Evolutionary conservation across 2,113 vertebrate genomes (phyloP).

Genomic region (Pseudois nayaur): DNA sequence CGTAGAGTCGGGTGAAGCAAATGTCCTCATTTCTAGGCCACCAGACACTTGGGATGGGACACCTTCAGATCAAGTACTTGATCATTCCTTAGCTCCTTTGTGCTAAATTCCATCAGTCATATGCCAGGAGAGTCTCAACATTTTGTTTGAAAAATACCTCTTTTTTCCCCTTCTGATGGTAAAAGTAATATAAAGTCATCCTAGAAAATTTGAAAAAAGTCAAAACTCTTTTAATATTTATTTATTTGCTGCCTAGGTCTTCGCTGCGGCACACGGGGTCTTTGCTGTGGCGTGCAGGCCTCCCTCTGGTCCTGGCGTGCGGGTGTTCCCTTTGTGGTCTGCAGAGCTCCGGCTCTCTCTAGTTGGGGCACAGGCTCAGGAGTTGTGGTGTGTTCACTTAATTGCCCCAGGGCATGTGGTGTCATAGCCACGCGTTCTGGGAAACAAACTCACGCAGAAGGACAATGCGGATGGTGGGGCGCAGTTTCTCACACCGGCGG

Average conservation of each 20-base stretch:
- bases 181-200: background rate
- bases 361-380: fast-evolving
- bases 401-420: background rate
- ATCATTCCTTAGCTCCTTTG: background rate
- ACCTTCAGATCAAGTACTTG: background rate
- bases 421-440: fast-evolving
- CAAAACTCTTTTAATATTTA: background rate
- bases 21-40: background rate
- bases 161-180: background rate
- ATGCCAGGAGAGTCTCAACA: background rate
- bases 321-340: background rate
- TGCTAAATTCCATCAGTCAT: background rate
- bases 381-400: background rate
- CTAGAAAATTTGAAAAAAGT: background rate
- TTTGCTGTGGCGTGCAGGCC: background rate
- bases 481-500: fast-evolving
- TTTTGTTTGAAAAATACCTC: background rate
- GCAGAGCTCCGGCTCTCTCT: background rate
- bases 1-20: background rate
- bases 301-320: background rate
- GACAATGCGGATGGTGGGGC: background rate
- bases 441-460: background rate
- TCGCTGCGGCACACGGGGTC: fast-evolving
- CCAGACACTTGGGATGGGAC: background rate
- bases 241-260: background rate